phyloP scores from a whole-genome alignment of 2,888 invertebrate genomes.

The Mycogona germanica region DNA sequence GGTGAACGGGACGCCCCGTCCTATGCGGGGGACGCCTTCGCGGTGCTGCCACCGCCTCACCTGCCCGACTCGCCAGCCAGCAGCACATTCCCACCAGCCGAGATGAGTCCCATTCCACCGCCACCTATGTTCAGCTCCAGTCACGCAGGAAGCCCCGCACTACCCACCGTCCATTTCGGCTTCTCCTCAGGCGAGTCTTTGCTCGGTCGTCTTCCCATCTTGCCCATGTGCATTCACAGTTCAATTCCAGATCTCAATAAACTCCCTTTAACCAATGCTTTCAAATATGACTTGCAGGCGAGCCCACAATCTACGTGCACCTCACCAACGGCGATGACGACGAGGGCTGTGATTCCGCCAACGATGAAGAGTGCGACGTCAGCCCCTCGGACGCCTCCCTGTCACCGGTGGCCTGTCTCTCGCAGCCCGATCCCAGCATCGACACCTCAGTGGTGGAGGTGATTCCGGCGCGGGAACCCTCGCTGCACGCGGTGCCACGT shows the following conservation, averaged over 20 bases:
- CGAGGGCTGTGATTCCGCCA: constrained; percentile 39
- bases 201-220: too few relatives aligned
- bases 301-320: constrained; percentile 1
- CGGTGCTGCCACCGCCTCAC: neutral
- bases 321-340: constrained; percentile 33
- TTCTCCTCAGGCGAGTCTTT: constrained; percentile 2
- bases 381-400: constrained; percentile 1
- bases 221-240: too few relatives aligned
- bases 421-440: constrained; percentile 21
- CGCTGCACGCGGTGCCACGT: constrained; percentile 78
- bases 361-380: constrained; percentile 7
- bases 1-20: neutral
- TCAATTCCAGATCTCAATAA: neutral
- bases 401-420: constrained; percentile 8
- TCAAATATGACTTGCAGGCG: neutral
- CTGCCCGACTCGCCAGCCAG: constrained; percentile 27
- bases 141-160: neutral
- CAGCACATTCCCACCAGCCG: constrained; percentile 45
- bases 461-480: constrained; percentile 85
- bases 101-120: constrained; percentile 86
- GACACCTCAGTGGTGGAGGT: constrained; percentile 79
- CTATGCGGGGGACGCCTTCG: neutral
- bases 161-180: constrained; percentile 3
- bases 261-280: neutral
- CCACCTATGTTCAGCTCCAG: constrained; percentile 82